Base-by-base conservation (phyloP, 2,888 invertebrate genomes). In the Euproctis similis region DNA sequence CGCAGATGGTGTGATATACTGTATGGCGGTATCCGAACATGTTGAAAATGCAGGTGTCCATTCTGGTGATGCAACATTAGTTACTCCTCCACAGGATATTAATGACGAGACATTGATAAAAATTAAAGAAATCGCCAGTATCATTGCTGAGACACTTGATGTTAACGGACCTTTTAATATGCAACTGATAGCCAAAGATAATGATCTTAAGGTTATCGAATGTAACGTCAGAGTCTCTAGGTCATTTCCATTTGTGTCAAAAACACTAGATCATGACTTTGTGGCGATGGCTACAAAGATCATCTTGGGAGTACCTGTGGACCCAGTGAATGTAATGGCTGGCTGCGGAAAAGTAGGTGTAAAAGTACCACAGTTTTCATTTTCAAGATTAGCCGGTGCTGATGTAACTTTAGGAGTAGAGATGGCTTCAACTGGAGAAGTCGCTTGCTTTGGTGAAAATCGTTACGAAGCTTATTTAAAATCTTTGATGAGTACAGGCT, bases 371-470 rank as follows among this genome's bases (percentile, higher is more conserved):
- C 98, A 98, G 59, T 99, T 99, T 75, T 98, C 98, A 2, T 99
- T 99, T 73, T 96, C 98, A 1, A 89, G 99, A 47, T 87, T 99
- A 30, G 94, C 96, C 24, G 99, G 97, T 4, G 99, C 99, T 16
- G 99, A 99, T 84, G 98, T 98, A 2, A 95, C 95, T 80, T 85
- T 98, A 51, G 99, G 99, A 0, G 99, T 99, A 1, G 99, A 99
- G 86, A 99, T 99, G 99, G 96, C 98, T 1, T 98, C 98, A 1
- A 99, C 99, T 0, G 99, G 99, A 16, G 99, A 99, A 86, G 99
- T 99, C 1, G 99, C 98, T n/a, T 97, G 99, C 78, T 99, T 99
- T 69, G 99, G 99, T 3, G 96, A 97, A 63, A 95, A 98, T 73
- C 89, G 97, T 7, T 95, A 96, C 62, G 98, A 99, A 78, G 99